Evolutionary conservation across 2,113 vertebrate species (phyloP).

Genomic region (Stercorarius parasiticus): DNA sequence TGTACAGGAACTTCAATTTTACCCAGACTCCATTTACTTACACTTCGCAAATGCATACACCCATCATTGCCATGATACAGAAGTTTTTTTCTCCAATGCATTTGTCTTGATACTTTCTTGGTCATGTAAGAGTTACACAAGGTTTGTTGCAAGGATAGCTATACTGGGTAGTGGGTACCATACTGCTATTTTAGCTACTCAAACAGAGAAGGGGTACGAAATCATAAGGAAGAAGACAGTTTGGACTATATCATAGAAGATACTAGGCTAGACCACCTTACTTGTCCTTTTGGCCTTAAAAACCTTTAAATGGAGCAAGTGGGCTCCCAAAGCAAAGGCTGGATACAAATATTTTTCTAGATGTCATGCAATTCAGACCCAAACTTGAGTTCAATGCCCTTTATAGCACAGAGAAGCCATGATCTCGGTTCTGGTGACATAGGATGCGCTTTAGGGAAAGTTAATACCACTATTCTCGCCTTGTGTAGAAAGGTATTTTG

Average conservation of each 20-base stretch:
- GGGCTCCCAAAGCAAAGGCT: neutral
- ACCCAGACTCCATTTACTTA: neutral
- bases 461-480: neutral
- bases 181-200: neutral
- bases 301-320: neutral
- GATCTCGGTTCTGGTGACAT: neutral
- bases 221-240: neutral
- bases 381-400: neutral
- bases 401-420: neutral
- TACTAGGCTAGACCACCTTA: neutral
- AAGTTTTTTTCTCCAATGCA: neutral
- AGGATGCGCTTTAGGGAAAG: neutral
- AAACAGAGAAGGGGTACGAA: neutral
- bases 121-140: neutral
- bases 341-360: neutral
- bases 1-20: neutral
- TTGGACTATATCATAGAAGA: neutral
- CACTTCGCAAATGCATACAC: neutral
- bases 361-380: neutral
- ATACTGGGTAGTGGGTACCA: neutral
- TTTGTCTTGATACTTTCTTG: neutral
- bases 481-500: neutral
- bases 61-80: too few species aligned
- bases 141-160: neutral
- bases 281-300: neutral